Conservation (phyloP, 1,140 invertebrate species). For the Dufourea novaeangliae region DNA sequence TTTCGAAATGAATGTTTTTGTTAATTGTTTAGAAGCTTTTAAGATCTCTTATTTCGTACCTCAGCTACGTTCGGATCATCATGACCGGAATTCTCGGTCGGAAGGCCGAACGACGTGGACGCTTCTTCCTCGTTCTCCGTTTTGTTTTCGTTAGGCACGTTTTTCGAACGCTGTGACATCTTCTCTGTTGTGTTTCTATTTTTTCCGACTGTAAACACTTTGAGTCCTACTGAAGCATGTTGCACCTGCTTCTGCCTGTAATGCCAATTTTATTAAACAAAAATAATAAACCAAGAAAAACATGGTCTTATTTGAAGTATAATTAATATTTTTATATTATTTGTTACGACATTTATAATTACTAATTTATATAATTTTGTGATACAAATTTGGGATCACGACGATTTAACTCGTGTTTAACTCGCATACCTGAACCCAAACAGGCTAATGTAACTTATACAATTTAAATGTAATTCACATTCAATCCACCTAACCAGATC, state of each 20-base stretch:
- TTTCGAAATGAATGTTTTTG: background rate
- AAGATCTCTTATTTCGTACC: constrained; percentile 9
- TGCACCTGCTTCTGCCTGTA: background rate
- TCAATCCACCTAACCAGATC: too few species aligned
- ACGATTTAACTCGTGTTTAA: too few species aligned
- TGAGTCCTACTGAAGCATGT: background rate
- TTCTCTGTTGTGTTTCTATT: background rate
- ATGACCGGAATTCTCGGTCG: background rate
- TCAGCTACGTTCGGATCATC: constrained; percentile 25
- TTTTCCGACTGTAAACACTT: background rate
- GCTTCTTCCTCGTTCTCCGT: constrained; percentile 12
- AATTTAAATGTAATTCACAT: too few species aligned
- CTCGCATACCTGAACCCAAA: too few species aligned
- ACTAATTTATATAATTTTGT: too few species aligned
- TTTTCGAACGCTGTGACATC: constrained; percentile 17
- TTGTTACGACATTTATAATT: too few species aligned
- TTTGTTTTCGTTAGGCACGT: background rate
- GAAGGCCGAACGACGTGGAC: constrained; percentile 18
- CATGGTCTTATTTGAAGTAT: too few species aligned
- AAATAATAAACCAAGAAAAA: background rate
- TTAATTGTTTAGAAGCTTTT: background rate
- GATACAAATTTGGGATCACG: too few species aligned
- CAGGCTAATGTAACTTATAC: too few species aligned
- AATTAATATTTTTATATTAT: background rate
- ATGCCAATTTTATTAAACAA: background rate